A percentile compares a stretch with the other conserved stretches of the same genome.
Conservation (phyloP, 1,140 invertebrate genomes). For the Microplitis mediator region DNA sequence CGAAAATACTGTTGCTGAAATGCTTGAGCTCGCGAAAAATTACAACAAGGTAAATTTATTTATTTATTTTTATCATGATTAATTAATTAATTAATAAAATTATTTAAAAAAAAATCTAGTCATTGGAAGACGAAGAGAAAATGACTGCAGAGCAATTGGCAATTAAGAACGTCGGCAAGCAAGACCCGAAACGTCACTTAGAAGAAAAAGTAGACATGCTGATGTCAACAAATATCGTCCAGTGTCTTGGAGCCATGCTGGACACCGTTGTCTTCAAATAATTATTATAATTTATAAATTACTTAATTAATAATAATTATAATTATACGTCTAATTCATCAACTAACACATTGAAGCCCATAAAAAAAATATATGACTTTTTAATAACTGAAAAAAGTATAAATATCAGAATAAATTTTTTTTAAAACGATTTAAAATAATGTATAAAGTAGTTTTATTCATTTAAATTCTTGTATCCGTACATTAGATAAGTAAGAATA, state of each 20-base stretch:
- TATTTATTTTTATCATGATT: neutral
- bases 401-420: slow-evolving; percentile 24
- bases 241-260: slow-evolving; percentile 97
- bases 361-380: too few relatives aligned
- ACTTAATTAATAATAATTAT: neutral
- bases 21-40: slow-evolving; percentile 97
- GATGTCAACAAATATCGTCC: slow-evolving; percentile 98
- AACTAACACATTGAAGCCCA: too few relatives aligned
- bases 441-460: too few relatives aligned
- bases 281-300: slow-evolving; percentile 39
- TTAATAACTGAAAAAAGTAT: neutral
- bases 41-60: slow-evolving; percentile 86
- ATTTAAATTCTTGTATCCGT: too few relatives aligned
- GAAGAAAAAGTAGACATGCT: slow-evolving; percentile 98
- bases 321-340: too few relatives aligned
- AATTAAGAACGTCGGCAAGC: slow-evolving; percentile 99
- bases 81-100: neutral
- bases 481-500: too few relatives aligned
- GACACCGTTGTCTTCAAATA: slow-evolving; percentile 96
- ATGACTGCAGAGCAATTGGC: slow-evolving; percentile 99
- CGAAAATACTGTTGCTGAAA: slow-evolving; percentile 92
- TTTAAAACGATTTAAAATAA: too few relatives aligned
- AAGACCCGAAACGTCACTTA: slow-evolving; percentile 99
- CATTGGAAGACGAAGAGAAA: slow-evolving; percentile 98
- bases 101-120: slow-evolving; percentile 59